Evolutionary conservation across 2,888 invertebrate genomes (phyloP).

Genomic region (Scaptomyza polygonia): DNA sequence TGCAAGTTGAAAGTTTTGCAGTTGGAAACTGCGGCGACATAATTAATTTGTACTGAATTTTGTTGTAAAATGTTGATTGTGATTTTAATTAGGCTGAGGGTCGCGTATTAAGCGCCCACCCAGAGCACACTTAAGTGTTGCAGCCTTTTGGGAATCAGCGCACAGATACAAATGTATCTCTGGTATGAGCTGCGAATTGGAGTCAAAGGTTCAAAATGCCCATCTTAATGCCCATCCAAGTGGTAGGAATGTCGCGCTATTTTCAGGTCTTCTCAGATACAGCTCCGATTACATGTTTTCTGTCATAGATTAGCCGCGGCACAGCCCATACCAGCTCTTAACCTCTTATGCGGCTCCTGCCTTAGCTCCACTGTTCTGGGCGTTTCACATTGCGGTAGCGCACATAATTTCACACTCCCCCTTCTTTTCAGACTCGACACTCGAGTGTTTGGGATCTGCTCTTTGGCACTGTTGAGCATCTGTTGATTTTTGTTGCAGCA

Average conservation of each 20-base stretch:
- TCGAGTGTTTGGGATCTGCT: slow-evolving; percentile 7
- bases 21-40: slow-evolving; percentile 43
- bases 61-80: slow-evolving; percentile 63
- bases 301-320: slow-evolving; percentile 76
- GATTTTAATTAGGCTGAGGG: slow-evolving; percentile 68
- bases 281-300: slow-evolving; percentile 76
- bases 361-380: slow-evolving; percentile 26
- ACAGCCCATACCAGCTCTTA: slow-evolving; percentile 42
- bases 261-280: slow-evolving; percentile 39
- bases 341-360: neutral
- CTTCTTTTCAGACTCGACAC: slow-evolving; percentile 5
- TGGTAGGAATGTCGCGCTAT: slow-evolving; percentile 53
- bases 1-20: slow-evolving; percentile 33
- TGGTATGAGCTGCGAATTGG: slow-evolving; percentile 56
- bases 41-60: slow-evolving; percentile 74
- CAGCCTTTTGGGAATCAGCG: slow-evolving; percentile 50
- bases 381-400: slow-evolving; percentile 58
- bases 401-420: slow-evolving; percentile 74
- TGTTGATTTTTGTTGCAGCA: slow-evolving; percentile 59
- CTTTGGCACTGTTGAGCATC: slow-evolving; percentile 57
- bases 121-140: slow-evolving; percentile 55
- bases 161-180: slow-evolving; percentile 32
- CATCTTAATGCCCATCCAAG: slow-evolving; percentile 31
- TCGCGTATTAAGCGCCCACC: slow-evolving; percentile 64
- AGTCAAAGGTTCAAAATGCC: slow-evolving; percentile 51